Base-by-base conservation (phyloP, 2,888 invertebrate species). In the Tupiocoris notatus region DNA sequence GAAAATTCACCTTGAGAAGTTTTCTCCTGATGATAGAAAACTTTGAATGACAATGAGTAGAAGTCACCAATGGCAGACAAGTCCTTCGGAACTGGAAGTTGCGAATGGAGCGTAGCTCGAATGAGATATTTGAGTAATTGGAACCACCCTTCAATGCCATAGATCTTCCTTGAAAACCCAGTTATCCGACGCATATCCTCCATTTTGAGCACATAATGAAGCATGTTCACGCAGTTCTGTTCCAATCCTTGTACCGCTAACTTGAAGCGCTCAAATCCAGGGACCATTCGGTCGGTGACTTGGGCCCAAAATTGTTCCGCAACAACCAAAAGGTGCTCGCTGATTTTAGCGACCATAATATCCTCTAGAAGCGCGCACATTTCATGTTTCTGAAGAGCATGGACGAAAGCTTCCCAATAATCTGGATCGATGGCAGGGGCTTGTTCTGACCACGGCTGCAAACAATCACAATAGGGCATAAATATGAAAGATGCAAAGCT, bases 11-110 rank as follows among this genome's bases (percentile, higher is more conserved):
- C 79, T 76, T 78, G 81, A 66, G 82, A 81, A 78, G 81, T 81
- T 24, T 83, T 82, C 62, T 86, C 84, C 21, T 84, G 83, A 80
- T 86, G 85, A 7, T 84, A 84, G 82, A 92, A 92, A 0, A 92
- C 89, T 82, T 89, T 91, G 79, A 94, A 91, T 2, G 93, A 91
- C 20, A 90, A 88, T 84, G 89, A 89, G 82, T 93, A 94, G 83
- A 93, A 94, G 71, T 89, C 88, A 80, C 89, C 88, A 0, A 92
- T 89, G 25, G 92, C 88, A 7, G 87, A 84, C 82, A 90, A 89
- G 81, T 91, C 90, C 81, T 90, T 86, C 18, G 77, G 76, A 7
- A 90, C 83, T 21, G 92, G 91, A 20, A 93, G 83, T 81, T 92
- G 91, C 6, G 92, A 89, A 16, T 92, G 83, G 64, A 94, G 82